Base-by-base conservation (phyloP, 2,888 invertebrate genomes). In the Eupeodes luniger region DNA sequence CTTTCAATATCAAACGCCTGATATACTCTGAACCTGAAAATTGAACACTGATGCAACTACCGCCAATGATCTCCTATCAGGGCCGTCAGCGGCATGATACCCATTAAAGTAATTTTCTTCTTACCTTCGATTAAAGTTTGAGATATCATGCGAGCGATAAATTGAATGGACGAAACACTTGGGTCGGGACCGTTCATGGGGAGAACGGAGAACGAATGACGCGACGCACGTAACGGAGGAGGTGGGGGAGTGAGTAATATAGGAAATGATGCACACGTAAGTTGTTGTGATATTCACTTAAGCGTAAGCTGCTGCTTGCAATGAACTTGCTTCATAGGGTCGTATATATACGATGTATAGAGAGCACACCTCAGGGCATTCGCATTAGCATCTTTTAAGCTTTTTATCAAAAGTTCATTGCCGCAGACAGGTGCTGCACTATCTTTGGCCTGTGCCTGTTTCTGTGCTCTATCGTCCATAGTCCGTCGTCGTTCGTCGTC, bases 51-150 rank as follows among this genome's bases (percentile, higher is more conserved):
- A 40, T 2, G 16, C 5, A 6, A 14, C 47, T 27, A 19, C 19
- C 19, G 0, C 19, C 19, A 19, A 19, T 19, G 53, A 72, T 59
- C 6, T 59, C 53, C 74, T 84, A 75, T 78, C 87, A 74, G 34
- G 81, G 81, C 78, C 66, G 62, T 19, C 77, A 78, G 78, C 61
- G 62, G 19, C 64, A 14, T 77, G 66, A 55, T 47, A 59, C 67
- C 69, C 78, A 88, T 88, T 88, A 88, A 77, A 66, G 85, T 81
- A 88, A 88, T 88, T 88, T 85, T 85, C 77, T 64, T 81, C 69
- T 78, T 78, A 66, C 81, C 85, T 85, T 81, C 81, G 88, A 88
- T 88, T 77, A 81, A 57, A 74, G 81, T 75, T 64, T 88, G 67
- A 85, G 88, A 81, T 88, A 88, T n/a, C 81, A 49, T 81, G 85